Conservation (phyloP, 2,113 vertebrate species). For the Nesogale talazaci region DNA sequence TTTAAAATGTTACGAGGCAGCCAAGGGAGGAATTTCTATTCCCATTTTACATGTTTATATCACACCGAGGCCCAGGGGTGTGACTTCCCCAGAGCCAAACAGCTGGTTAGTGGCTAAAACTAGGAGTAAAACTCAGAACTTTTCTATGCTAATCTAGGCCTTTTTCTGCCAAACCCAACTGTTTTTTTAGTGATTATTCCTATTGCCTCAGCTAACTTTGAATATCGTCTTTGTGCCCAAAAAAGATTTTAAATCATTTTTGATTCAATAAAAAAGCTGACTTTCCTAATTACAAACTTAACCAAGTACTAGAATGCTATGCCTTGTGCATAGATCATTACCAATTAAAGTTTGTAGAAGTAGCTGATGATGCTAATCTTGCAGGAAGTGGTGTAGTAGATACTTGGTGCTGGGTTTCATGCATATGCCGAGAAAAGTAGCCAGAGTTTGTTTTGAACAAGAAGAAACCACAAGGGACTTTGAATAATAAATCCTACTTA, state of each 20-base stretch:
- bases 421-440: neutral
- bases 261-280: conserved; percentile 75
- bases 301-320: conserved; percentile 50
- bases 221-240: conserved; percentile 71
- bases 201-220: conserved; percentile 68
- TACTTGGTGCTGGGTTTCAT: neutral
- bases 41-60: conserved; percentile 4
- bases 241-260: conserved; percentile 77
- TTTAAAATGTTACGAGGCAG: conserved; percentile 31
- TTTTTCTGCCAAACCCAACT: conserved; percentile 54
- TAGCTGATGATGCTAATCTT: conserved; percentile 66
- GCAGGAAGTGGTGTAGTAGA: neutral
- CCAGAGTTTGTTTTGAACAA: neutral
- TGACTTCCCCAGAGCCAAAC: conserved; percentile 23
- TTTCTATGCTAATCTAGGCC: conserved; percentile 57
- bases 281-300: conserved; percentile 68
- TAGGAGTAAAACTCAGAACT: conserved; percentile 16
- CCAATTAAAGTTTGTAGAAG: conserved; percentile 63
- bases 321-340: conserved; percentile 60
- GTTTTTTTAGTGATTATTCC: conserved; percentile 73
- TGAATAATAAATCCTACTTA: neutral
- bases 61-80: neutral
- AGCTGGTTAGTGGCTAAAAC: conserved; percentile 64
- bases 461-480: neutral
- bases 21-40: conserved; percentile 25